Evolutionary conservation across 2,797 vertebrate genomes (phyloP), one percentile per base, ranked within the genome.

Genomic region (Pseudochromis fuscus): DNA sequence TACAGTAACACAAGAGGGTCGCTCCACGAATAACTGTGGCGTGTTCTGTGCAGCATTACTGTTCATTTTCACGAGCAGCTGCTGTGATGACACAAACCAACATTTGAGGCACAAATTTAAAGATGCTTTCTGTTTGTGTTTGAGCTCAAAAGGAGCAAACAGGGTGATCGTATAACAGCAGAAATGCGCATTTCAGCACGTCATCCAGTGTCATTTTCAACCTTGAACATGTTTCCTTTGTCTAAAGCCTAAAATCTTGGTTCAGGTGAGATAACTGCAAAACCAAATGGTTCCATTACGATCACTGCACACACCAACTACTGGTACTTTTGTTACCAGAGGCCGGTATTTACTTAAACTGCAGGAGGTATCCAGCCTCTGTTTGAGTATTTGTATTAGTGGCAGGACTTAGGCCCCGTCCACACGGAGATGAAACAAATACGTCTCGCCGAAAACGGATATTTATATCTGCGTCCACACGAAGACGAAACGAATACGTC

Each of bases 1-100:
- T 48, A 52, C 51, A 56, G 62, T 53, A 78, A 80, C 40, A 58
- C 45, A 82, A 67, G 55, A 63, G 37, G n/a, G n/a, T n/a, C 1
- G 1, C 27, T 65, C 45, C 65, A 12, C 18, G 13, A 55, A 77
- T 49, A 62, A 50, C 44, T 42, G 35, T 0, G 15, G 35, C 45
- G 58, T 21, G 57, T 69, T 56, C 55, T 7, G 27, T 23, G 45
- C 58, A n/a, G 21, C 51, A 38, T 66, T 62, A 38, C 58, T 50
- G 53, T 52, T 63, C 53, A 46, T 70, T 68, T 53, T 44, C 64
- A 72, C 21, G 18, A 64, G 25, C 24, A 24, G 33, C 2, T 13
- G 21, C 63, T 37, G 65, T 21, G 8, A 28, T 9, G 1, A 51
- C n/a, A 44, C 55, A 60, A 7, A 5, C 5, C 31, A 52, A 42